These are phyloP conservation scores for Chaetophractus vellerosus DNA, from an alignment of 2,797 vertebrate species.

Conservation along the genomic window DNA sequence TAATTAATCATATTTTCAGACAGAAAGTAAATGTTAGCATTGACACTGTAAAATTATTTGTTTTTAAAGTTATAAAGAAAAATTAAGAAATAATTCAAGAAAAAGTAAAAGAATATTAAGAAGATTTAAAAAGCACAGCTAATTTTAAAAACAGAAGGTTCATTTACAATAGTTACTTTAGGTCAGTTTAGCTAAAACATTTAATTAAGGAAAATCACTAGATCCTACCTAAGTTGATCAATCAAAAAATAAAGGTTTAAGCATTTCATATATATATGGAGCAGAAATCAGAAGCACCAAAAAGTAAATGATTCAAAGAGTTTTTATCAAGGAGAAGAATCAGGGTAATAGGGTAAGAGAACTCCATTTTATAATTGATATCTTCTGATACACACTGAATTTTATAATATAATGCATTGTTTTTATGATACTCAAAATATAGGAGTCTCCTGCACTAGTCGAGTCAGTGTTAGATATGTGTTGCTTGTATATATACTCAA, in stretches of 20 bases:
- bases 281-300: background rate
- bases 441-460: background rate
- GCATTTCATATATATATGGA: background rate
- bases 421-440: background rate
- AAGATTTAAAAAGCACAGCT: conserved; percentile 28
- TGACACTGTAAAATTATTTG: background rate
- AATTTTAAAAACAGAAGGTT: background rate
- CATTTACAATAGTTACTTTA: background rate
- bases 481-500: background rate
- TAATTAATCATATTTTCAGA: background rate
- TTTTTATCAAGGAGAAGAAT: background rate
- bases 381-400: background rate
- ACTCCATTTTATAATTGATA: background rate
- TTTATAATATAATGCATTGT: background rate
- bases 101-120: too few species aligned
- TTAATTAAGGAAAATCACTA: background rate
- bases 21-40: background rate
- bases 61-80: conserved; percentile 20
- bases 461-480: background rate
- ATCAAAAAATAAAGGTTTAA: background rate
- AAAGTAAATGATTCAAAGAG: background rate
- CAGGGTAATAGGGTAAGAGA: background rate
- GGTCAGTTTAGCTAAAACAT: background rate
- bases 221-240: background rate
- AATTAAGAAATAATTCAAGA: too few species aligned